Conservation (phyloP, 2,797 vertebrate genomes). For the Florisuga fusca region DNA sequence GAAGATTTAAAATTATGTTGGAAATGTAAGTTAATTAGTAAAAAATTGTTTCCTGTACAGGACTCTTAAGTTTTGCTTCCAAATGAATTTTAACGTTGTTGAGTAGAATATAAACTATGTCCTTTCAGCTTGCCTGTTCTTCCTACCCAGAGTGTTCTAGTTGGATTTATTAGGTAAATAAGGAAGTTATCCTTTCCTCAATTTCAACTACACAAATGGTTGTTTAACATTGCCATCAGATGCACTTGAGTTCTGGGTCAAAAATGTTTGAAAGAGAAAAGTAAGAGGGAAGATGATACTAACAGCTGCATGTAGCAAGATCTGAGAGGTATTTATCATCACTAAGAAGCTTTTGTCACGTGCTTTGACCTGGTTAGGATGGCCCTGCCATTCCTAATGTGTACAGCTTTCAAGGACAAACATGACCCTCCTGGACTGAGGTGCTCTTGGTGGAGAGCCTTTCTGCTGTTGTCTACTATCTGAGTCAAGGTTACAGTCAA, state of each 20-base stretch:
- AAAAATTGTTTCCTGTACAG: not conserved
- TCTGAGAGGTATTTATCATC: not conserved
- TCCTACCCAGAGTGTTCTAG: not conserved
- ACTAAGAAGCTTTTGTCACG: not conserved
- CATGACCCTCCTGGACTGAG: fast-evolving
- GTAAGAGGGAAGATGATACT: not conserved
- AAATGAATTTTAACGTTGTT: not conserved
- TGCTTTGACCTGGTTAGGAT: not conserved
- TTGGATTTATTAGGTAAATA: not conserved
- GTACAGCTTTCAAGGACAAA: not conserved
- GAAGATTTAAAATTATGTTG: not conserved
- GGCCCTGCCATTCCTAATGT: not conserved
- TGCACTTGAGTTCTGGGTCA: not conserved
- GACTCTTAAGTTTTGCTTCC: not conserved
- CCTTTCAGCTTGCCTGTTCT: not conserved
- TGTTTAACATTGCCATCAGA: not conserved
- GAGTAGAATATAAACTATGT: not conserved
- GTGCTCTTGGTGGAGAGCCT: not conserved
- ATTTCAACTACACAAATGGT: not conserved
- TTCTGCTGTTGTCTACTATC: not conserved
- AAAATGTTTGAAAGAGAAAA: not conserved
- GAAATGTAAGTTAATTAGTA: not conserved
- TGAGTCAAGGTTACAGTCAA: not conserved
- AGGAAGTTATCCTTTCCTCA: not conserved
- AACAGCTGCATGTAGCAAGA: not conserved